These are phyloP conservation scores for Ellobius talpinus DNA, from an alignment of 2,113 vertebrate genomes.

Conservation along the genomic window DNA sequence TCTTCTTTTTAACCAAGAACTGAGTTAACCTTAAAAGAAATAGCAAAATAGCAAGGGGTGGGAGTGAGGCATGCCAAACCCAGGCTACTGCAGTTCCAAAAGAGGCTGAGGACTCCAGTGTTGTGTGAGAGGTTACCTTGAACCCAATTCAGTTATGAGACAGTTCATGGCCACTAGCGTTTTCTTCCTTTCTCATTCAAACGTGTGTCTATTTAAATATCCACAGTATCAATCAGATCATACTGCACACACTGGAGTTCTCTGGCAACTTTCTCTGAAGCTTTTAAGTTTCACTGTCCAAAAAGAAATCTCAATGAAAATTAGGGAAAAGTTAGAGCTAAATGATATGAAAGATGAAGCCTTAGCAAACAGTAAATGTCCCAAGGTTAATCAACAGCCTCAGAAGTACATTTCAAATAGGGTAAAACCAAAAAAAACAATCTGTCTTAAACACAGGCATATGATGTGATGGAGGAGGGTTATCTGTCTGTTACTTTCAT, in stretches of 20 bases:
- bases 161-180: too few species aligned
- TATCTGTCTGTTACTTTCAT: too few species aligned
- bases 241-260: neutral
- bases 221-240: neutral
- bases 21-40: neutral
- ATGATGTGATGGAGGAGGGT: too few species aligned
- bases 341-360: neutral
- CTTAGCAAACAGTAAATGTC: neutral
- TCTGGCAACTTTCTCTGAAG: neutral
- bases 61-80: neutral
- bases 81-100: neutral
- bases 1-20: neutral
- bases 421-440: neutral
- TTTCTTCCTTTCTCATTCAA: neutral
- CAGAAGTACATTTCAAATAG: neutral
- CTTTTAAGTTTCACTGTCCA: neutral
- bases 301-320: conserved; percentile 11
- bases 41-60: neutral
- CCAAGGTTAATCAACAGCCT: neutral
- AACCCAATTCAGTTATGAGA: neutral
- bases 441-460: neutral
- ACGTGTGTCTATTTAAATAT: neutral
- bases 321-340: neutral
- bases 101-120: neutral
- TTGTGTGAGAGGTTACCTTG: neutral